Percentiles rank a stretch among this genome's conserved stretches.
phyloP scores from a whole-genome alignment of 37 sponge, comb jelly and placozoan species.

The Chondrosia reniformis region DNA sequence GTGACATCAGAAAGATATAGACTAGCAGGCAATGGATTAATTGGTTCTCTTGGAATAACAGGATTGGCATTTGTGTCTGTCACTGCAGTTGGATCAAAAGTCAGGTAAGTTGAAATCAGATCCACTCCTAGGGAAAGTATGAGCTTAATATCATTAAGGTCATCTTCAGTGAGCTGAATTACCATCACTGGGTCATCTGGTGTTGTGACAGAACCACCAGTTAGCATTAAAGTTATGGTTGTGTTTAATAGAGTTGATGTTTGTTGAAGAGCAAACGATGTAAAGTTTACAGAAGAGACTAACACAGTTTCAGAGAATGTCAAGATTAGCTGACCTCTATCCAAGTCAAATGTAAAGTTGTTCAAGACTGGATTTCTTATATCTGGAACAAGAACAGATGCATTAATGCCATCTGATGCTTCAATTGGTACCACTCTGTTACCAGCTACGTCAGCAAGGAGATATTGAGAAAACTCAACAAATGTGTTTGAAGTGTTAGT shows the following conservation, averaged over 20 bases:
- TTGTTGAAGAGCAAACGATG: slow-evolving; percentile 55
- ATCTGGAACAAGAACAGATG: slow-evolving; percentile 44
- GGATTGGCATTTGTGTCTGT: slow-evolving; percentile 66
- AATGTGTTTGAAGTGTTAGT: slow-evolving; percentile 60
- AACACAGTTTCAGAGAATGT: slow-evolving; percentile 73
- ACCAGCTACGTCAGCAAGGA: slow-evolving; percentile 45
- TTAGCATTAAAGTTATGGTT: slow-evolving; percentile 39
- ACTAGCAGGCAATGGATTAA: slow-evolving; percentile 28
- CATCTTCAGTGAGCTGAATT: slow-evolving; percentile 46
- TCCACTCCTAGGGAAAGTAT: slow-evolving; percentile 42
- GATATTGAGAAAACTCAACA: slow-evolving; percentile 49
- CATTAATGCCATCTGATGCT: slow-evolving; percentile 29
- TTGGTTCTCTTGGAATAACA: slow-evolving; percentile 22
- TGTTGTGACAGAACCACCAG: slow-evolving; percentile 33
- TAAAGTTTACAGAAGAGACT: slow-evolving; percentile 34
- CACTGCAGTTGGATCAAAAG: slow-evolving; percentile 38
- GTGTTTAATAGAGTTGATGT: slow-evolving; percentile 46
- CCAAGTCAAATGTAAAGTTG: slow-evolving; percentile 50
- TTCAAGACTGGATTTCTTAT: slow-evolving; percentile 23
- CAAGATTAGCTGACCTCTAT: slow-evolving; percentile 54
- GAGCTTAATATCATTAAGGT: slow-evolving; percentile 76
- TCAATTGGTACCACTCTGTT: slow-evolving; percentile 35
- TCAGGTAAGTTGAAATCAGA: slow-evolving; percentile 59
- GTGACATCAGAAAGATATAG: slow-evolving; percentile 47
- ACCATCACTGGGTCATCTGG: slow-evolving; percentile 40